Percentiles rank a stretch among this genome's conserved stretches.
phyloP scores from a whole-genome alignment of 2,113 vertebrate species.

The Gobio gobio region DNA sequence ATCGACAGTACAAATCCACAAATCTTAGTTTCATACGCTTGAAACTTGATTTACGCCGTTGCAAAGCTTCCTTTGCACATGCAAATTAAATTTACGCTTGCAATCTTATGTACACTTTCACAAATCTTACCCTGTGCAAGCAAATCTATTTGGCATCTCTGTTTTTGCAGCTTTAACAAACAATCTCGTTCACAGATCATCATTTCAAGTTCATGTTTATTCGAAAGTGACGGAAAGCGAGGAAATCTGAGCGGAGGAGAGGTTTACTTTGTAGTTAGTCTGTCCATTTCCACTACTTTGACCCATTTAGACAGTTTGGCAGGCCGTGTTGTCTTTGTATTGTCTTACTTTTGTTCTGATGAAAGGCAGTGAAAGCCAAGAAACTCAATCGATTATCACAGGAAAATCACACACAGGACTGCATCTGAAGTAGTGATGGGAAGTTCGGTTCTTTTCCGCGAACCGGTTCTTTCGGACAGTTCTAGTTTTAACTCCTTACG shows the following conservation, averaged over 20 bases:
- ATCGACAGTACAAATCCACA: too few relatives aligned
- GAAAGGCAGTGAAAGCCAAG: background rate
- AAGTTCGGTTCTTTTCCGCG: too few relatives aligned
- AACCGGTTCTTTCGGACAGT: too few relatives aligned
- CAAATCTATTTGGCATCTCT: background rate
- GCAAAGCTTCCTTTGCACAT: background rate
- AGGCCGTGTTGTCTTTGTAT: too few relatives aligned
- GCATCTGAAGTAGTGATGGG: background rate
- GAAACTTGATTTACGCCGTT: background rate
- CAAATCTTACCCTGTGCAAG: background rate
- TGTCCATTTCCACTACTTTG: background rate
- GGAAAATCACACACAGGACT: background rate
- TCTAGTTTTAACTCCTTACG: too few relatives aligned
- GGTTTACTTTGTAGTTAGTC: background rate
- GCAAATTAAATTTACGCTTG: background rate
- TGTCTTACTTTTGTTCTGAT: too few relatives aligned
- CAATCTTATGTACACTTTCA: background rate
- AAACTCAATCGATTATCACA: background rate
- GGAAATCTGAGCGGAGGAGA: background rate
- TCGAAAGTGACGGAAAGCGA: background rate
- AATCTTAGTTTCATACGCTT: background rate
- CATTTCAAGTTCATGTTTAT: background rate
- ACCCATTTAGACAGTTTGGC: background rate
- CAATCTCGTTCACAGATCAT: background rate
- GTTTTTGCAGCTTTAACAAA: too few relatives aligned